These are phyloP conservation scores for Xestia c-nigrum DNA, from an alignment of 2,888 invertebrate species.

Conservation along the genomic window DNA sequence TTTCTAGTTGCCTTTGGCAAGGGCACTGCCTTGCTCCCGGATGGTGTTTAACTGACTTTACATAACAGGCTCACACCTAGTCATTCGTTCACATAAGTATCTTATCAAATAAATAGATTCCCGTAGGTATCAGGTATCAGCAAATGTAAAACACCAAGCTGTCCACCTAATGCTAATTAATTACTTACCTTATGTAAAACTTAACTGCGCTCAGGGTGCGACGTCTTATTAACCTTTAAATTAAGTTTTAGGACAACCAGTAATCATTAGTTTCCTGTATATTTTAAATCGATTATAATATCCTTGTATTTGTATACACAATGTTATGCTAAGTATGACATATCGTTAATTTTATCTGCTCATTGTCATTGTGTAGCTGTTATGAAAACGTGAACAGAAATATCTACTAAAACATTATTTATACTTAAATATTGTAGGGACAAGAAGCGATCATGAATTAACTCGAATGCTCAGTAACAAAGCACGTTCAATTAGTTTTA, in stretches of 20 bases:
- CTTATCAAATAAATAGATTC: slow-evolving; percentile 9
- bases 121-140: neutral
- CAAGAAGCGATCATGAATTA: slow-evolving; percentile 10
- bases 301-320: slow-evolving; percentile 17
- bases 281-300: slow-evolving; percentile 7
- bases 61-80: neutral
- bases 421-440: neutral
- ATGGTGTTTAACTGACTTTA: neutral
- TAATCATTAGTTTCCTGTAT: slow-evolving; percentile 19
- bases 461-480: neutral
- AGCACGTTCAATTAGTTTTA: slow-evolving; percentile 8
- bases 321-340: slow-evolving; percentile 8
- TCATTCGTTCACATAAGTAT: neutral
- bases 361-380: slow-evolving; percentile 2
- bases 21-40: neutral
- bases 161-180: slow-evolving; percentile 25
- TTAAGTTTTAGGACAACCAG: slow-evolving; percentile 21
- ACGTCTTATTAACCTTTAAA: slow-evolving; percentile 51
- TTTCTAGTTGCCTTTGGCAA: neutral
- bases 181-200: slow-evolving; percentile 24
- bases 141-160: neutral
- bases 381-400: slow-evolving; percentile 12
- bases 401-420: neutral
- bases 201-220: neutral
- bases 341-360: neutral